Evolutionary conservation across 1,140 invertebrate genomes (phyloP).

Genomic region (Monochamus saltuarius): DNA sequence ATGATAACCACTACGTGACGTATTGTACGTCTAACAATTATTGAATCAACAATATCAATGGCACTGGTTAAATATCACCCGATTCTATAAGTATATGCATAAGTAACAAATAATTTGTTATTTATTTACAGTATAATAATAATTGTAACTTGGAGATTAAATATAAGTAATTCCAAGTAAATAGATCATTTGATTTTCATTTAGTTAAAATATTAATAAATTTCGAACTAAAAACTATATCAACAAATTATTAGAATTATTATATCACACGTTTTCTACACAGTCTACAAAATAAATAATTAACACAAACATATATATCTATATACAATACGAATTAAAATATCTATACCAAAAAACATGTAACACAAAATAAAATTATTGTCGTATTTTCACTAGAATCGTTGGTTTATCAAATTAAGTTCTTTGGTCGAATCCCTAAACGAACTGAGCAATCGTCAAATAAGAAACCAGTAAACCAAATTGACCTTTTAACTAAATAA

Average conservation of each 20-base stretch:
- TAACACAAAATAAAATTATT: too few species aligned
- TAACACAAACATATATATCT: constrained; percentile 16
- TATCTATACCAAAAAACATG: too few species aligned
- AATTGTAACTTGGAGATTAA: constrained; percentile 26
- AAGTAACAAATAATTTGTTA: constrained; percentile 46
- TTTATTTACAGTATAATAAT: constrained; percentile 41
- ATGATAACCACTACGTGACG: constrained; percentile 49
- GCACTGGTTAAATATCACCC: constrained; percentile 55
- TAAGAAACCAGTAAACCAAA: too few species aligned
- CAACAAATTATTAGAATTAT: constrained; percentile 28
- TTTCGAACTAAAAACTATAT: constrained; percentile 21
- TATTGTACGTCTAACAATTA: constrained; percentile 51
- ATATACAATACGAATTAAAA: too few species aligned
- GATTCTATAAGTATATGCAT: constrained; percentile 52
- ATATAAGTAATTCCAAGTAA: constrained; percentile 20
- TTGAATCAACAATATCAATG: constrained; percentile 54
- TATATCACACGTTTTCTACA: constrained; percentile 30
- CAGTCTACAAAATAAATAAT: constrained; percentile 19
- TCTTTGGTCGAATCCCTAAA: too few species aligned
- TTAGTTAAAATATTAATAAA: constrained; percentile 14
- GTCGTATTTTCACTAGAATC: too few species aligned
- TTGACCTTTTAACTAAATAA: constrained; percentile 4
- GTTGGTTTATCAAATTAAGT: too few species aligned
- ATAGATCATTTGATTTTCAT: constrained; percentile 23
- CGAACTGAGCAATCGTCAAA: too few species aligned